These are phyloP conservation scores for Rhodeus uyekii DNA, from an alignment of 2,797 vertebrate species.

Conservation along the genomic window DNA sequence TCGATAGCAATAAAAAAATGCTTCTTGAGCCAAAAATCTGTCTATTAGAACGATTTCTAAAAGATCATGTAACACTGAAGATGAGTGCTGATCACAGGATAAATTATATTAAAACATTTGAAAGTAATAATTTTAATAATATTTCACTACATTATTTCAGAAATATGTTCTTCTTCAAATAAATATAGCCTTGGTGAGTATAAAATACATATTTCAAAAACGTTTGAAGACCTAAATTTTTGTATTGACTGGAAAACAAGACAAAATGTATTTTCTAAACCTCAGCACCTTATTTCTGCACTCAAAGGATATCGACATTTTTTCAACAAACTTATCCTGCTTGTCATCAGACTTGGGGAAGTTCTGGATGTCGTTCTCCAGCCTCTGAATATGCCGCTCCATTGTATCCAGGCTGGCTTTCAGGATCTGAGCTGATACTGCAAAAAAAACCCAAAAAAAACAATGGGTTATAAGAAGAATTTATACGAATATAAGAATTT, in stretches of 20 bases:
- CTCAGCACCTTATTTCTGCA: conserved; percentile 41
- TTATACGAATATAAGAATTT: too few species aligned
- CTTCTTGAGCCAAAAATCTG: too few species aligned
- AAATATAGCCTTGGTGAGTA: neutral
- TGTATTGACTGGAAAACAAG: neutral
- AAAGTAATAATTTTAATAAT: neutral
- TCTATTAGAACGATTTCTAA: neutral
- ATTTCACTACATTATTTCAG: neutral
- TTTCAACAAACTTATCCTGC: conserved; percentile 94
- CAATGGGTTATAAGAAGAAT: too few species aligned
- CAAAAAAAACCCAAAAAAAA: conserved; percentile 17
- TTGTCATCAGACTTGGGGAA: conserved; percentile 87
- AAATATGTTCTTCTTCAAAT: neutral
- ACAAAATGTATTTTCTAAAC: too few species aligned
- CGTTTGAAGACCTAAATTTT: neutral
- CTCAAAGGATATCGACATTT: conserved; percentile 98
- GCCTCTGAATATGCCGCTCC: conserved; percentile 87
- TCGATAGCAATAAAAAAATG: neutral
- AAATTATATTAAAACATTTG: neutral
- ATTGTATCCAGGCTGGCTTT: conserved; percentile 89
- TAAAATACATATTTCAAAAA: neutral
- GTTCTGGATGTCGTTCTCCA: conserved; percentile 89
- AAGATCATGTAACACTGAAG: neutral
- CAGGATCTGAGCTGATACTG: conserved; percentile 94
- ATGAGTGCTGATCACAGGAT: neutral